Base-by-base conservation (phyloP, 2,113 vertebrate genomes). In the Mus musculus region DNA sequence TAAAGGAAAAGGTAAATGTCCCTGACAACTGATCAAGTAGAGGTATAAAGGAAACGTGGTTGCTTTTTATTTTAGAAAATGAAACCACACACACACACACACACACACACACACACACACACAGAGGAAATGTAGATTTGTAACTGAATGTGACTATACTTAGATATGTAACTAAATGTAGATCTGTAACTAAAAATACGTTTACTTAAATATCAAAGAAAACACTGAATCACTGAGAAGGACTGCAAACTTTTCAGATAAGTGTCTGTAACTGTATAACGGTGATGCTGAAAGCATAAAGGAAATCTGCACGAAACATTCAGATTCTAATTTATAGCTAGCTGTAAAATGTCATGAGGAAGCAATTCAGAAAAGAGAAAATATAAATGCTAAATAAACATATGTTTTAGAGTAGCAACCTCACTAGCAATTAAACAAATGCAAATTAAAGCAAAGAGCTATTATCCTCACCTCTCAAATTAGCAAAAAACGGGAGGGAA, bases 391-490 rank as follows among this genome's bases (percentile, higher is more conserved):
- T 93, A 91, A 94, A 80, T 85, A 97, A 96, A 93, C 89, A 59
- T 89, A 80, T 85, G 77, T 87, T 96, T 96, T 89, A 7, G 94
- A 92, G 88, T 89, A 86, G 76, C 71, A 95, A 82, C 24, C 75
- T 95, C 49, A 59, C 59, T 67, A 87, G 77, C 90, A 96, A 96
- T 95, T 92, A 95, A 90, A 95, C 92, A 96, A 91, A 96, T 89
- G 73, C 61, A 97, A 96, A 97, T 97, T 92, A 96, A 95, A 81
- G 94, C 89, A 96, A 95, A 95, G 72, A 92, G 77, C 77, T 96
- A 92, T 97, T 97, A 92, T 90, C 46, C 75, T 96, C 77, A 93
- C 85, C 92, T 97, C 92, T 97, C 92, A 90, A 96, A 95, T 96
- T 96, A 97, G 65, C 85, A 92, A 96, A 96, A 42, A 94, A 88